These are phyloP conservation scores for Antigone vipio DNA, from an alignment of 2,113 vertebrate species.

Conservation along the genomic window DNA sequence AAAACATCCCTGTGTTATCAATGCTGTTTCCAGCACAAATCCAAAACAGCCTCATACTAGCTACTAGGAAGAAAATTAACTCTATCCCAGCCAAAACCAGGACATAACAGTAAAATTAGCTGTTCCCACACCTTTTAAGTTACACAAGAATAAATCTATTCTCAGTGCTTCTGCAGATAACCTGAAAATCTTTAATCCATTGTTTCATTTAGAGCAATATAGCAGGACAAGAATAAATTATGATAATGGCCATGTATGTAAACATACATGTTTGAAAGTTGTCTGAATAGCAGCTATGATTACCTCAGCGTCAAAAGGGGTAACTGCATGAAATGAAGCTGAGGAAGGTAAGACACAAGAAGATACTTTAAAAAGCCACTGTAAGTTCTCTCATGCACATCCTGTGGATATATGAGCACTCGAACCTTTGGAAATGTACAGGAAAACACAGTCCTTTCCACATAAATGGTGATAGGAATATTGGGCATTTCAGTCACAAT, in stretches of 20 bases:
- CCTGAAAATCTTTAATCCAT: not conserved
- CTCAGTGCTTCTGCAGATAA: not conserved
- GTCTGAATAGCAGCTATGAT: not conserved
- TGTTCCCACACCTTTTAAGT: not conserved
- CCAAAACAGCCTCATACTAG: too few relatives aligned
- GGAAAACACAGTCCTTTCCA: not conserved
- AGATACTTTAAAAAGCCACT: not conserved
- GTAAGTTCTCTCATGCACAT: not conserved
- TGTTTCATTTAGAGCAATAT: not conserved
- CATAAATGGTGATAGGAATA: not conserved
- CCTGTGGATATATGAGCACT: not conserved
- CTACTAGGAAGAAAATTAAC: too few relatives aligned
- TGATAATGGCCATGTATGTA: rapidly evolving
- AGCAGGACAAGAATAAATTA: not conserved
- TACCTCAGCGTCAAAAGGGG: not conserved
- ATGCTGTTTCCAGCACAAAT: too few relatives aligned
- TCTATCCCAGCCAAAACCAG: too few relatives aligned
- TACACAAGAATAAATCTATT: not conserved
- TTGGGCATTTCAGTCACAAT: not conserved
- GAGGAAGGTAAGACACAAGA: not conserved
- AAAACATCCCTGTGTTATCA: too few relatives aligned
- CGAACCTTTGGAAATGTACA: not conserved
- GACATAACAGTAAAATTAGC: not conserved
- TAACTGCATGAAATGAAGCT: not conserved
- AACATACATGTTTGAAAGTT: not conserved